These are phyloP conservation scores for Aramus guarauna DNA, from an alignment of 2,113 vertebrate species.

Conservation along the genomic window DNA sequence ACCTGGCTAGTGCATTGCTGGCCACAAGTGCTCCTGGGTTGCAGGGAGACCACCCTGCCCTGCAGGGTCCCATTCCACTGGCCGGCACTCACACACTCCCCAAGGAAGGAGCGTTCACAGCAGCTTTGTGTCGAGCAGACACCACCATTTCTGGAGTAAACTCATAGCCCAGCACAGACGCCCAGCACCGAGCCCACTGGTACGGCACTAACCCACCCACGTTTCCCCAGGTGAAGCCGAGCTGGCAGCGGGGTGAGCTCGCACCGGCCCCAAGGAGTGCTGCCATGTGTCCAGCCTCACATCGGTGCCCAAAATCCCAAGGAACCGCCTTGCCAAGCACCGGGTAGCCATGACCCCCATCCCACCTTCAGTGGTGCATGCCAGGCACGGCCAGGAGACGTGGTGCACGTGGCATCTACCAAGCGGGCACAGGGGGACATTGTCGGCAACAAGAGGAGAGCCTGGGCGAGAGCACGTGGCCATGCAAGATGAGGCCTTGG, in stretches of 20 bases:
- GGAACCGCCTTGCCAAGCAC: background rate
- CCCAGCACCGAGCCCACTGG: fast-evolving
- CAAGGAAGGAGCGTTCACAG: background rate
- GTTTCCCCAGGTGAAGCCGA: fast-evolving
- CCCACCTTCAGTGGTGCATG: fast-evolving
- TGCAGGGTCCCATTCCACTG: background rate
- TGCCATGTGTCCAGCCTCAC: background rate
- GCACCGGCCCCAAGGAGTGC: fast-evolving
- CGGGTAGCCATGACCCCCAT: background rate
- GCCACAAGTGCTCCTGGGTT: background rate
- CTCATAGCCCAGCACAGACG: background rate
- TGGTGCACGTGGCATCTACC: fast-evolving
- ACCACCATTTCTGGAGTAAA: background rate
- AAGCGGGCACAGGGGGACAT: background rate
- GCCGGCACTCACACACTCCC: background rate
- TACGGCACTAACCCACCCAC: background rate
- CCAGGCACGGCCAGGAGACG: fast-evolving
- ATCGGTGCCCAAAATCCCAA: fast-evolving
- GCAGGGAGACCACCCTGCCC: background rate
- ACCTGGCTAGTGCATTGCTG: background rate
- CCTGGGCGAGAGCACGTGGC: fast-evolving
- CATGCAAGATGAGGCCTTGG: fast-evolving
- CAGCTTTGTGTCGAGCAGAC: background rate
- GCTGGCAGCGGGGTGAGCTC: background rate
- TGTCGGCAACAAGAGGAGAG: fast-evolving